Conservation (phyloP, 1,140 invertebrate species). For the Drosophila mauritiana region DNA sequence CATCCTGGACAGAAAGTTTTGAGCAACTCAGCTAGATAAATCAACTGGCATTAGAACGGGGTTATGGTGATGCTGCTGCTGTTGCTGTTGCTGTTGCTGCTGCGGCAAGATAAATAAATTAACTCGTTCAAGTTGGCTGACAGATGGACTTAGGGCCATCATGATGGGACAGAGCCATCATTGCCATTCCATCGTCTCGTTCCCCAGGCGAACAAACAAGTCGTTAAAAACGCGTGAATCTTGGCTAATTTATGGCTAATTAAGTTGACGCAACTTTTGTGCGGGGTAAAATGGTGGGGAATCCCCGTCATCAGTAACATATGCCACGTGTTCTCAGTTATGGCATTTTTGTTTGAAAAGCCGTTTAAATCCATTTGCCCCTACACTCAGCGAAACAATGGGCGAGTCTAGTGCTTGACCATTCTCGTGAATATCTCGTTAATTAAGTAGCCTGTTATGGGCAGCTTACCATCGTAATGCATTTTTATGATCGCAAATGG, state of each 20-base stretch:
- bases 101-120: constrained; percentile 57
- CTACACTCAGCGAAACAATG: constrained; percentile 47
- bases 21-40: constrained; percentile 53
- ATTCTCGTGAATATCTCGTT: constrained; percentile 49
- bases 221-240: constrained; percentile 66
- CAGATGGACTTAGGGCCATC: constrained; percentile 52
- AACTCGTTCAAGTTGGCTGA: constrained; percentile 59
- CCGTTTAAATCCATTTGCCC: background rate
- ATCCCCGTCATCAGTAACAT: constrained; percentile 17
- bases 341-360: constrained; percentile 9
- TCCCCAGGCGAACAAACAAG: constrained; percentile 42
- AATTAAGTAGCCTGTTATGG: constrained; percentile 70
- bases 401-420: constrained; percentile 6
- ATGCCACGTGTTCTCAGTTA: constrained; percentile 47
- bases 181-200: background rate
- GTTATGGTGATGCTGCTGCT: constrained; percentile 10
- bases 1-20: constrained; percentile 27
- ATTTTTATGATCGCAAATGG: constrained; percentile 73
- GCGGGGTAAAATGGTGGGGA: background rate
- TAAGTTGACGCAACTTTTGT: constrained; percentile 59
- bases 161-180: constrained; percentile 20
- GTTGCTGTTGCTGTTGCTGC: constrained; percentile 1
- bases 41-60: constrained; percentile 42
- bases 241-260: constrained; percentile 69
- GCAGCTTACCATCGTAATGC: constrained; percentile 64